A percentile compares a stretch with the other conserved stretches of the same genome.
phyloP scores from a whole-genome alignment of 2,797 vertebrate species.

The Calcarius lapponicus region DNA sequence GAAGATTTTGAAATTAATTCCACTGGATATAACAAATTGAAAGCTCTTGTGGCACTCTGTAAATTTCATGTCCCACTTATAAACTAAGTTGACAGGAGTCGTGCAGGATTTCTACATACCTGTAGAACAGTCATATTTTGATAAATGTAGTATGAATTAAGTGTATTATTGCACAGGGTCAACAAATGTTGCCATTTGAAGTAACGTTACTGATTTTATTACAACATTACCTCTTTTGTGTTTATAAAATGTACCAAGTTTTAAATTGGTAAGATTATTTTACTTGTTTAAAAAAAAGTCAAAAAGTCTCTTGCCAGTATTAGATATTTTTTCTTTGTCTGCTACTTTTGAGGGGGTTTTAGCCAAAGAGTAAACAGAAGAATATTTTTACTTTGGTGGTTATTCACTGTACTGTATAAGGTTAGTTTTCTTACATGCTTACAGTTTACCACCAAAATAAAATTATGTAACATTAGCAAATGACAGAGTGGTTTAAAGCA shows the following conservation, averaged over 20 bases:
- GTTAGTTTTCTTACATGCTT: slow-evolving; percentile 59
- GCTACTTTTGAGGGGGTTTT: slow-evolving; percentile 79
- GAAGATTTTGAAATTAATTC: slow-evolving; percentile 61
- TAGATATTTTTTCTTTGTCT: slow-evolving; percentile 69
- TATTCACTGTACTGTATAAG: slow-evolving; percentile 59
- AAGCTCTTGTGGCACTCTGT: slow-evolving; percentile 72
- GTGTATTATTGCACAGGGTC: slow-evolving; percentile 82
- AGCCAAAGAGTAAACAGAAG: slow-evolving; percentile 93
- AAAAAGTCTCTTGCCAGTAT: slow-evolving; percentile 70
- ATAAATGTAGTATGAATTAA: slow-evolving; percentile 73
- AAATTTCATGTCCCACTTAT: slow-evolving; percentile 69
- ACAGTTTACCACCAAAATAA: slow-evolving; percentile 70
- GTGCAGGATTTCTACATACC: slow-evolving; percentile 56
- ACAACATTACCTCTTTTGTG: slow-evolving; percentile 86
- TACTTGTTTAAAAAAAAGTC: slow-evolving; percentile 52
- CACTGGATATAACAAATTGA: slow-evolving; percentile 48
- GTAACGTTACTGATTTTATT: slow-evolving; percentile 79
- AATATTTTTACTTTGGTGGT: slow-evolving; percentile 75
- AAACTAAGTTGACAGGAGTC: slow-evolving; percentile 61
- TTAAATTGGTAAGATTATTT: slow-evolving; percentile 76
- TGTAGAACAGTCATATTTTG: slow-evolving; percentile 68
- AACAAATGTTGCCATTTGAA: slow-evolving; percentile 75
- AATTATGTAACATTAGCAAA: slow-evolving; percentile 58
- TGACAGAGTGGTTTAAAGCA: slow-evolving; percentile 55
- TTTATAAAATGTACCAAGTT: slow-evolving; percentile 78